Percentiles rank a stretch among this genome's conserved stretches.
phyloP scores from a whole-genome alignment of 2,888 invertebrate genomes.

The Ferdinandea cuprea region DNA sequence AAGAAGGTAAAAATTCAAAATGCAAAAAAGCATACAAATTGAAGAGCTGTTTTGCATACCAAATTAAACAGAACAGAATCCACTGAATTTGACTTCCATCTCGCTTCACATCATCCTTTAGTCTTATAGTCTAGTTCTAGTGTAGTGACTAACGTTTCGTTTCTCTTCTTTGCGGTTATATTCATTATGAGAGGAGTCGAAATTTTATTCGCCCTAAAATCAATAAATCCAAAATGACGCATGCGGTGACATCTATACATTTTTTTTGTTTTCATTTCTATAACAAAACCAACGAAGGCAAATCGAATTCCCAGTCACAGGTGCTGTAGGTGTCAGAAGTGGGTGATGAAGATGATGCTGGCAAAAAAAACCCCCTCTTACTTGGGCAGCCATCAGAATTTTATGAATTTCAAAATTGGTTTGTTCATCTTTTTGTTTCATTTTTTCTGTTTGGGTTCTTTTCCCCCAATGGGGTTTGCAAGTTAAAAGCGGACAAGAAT shows the following conservation, averaged over 20 bases:
- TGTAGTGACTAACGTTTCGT: slow-evolving; percentile 31
- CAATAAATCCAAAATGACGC: slow-evolving; percentile 70
- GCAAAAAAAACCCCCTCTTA: not conserved
- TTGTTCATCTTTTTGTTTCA: slow-evolving; percentile 16
- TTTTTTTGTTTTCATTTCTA: slow-evolving; percentile 39
- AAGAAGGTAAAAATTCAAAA: slow-evolving; percentile 67
- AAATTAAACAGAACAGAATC: slow-evolving; percentile 54
- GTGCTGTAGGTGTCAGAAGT: not conserved
- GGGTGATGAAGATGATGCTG: not conserved
- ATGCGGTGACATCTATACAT: slow-evolving; percentile 65
- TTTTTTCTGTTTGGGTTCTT: slow-evolving; percentile 4
- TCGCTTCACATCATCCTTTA: not conserved
- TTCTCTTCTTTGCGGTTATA: not conserved
- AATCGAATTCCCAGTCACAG: slow-evolving; percentile 25
- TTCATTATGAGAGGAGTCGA: slow-evolving; percentile 54
- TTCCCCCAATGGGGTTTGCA: slow-evolving; percentile 26
- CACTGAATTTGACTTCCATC: slow-evolving; percentile 13
- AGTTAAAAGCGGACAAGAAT: slow-evolving; percentile 6
- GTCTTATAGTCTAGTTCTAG: no score
- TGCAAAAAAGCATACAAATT: slow-evolving; percentile 73
- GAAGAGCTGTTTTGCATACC: slow-evolving; percentile 72
- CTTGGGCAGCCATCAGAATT: slow-evolving; percentile 42
- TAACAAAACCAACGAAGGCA: slow-evolving; percentile 11
- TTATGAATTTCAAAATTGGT: slow-evolving; percentile 69
- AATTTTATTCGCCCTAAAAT: slow-evolving; percentile 47